Base-by-base conservation (phyloP, 2,888 invertebrate genomes). In the Drosophila niveifrons region DNA sequence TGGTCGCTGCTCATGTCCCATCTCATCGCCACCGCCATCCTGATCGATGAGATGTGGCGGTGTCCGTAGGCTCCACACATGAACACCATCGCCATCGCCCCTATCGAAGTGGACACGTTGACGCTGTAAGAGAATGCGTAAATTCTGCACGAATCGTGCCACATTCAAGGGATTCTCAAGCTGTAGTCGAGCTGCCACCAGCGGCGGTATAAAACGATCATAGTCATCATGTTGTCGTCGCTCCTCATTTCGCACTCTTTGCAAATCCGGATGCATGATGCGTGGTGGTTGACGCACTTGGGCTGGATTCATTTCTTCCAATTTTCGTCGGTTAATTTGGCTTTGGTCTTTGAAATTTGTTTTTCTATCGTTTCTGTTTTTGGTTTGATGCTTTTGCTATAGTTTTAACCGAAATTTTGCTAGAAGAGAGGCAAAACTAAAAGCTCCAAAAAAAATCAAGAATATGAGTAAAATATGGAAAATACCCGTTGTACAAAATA, bases 41-140 rank as follows among this genome's bases (percentile, higher is more conserved):
- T 57, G 71, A 4, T 68, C 68, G 13, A 41, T 46, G 48, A 51
- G 10, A 0, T 43, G 50, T 6, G 68, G 39, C 0, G 69, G 64
- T 3, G 55, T 13, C 1, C 57, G 68, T 63, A 66, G 57, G 15
- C 59, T 82, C 76, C 80, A 79, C 0, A 85, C 73, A 6, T 72
- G 66, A 2, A 62, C 2, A 0, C 73, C 71, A 34, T 85, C 80
- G 23, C 86, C 81, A 23, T 67, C 71, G n/a, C 86, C 86, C 59
- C 61, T 36, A 3, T 78, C 73, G 17, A 85, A 71, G 15, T 71
- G 72, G 0, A 64, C 43, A 2, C 70, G 58, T 43, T 72, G 85
- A 0, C 66, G 80, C 13, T 72, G 68, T 13, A 73, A n/a, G 3
- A 82, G 48, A 7, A 67, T 64, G 7, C 79, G 28, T 11, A 77